Base-by-base conservation (phyloP, 2,888 invertebrate species). In the Drosophila birchii region DNA sequence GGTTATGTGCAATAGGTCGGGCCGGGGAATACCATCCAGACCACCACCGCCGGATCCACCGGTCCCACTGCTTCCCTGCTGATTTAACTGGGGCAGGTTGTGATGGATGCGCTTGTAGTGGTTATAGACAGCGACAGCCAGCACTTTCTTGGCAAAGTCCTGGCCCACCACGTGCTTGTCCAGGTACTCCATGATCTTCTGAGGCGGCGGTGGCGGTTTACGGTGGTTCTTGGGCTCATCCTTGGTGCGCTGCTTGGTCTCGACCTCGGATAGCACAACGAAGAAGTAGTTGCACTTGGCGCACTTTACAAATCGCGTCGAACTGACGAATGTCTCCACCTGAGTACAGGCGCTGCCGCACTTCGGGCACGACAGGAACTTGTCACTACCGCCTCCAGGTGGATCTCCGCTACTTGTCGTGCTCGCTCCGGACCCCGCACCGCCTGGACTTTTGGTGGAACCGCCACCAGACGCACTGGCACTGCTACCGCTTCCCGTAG, bases 251-350 rank as follows among this genome's bases (percentile, higher is more conserved):
- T 96, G 96, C 93, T 98, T 97, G 32, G 97, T 96, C 93, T 98
- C 98, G 41, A 97, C 95, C 90, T 98, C 98, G 80, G 98, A 98
- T 74, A 98, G 94, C 29, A 99, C 98, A 39, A 98, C 98, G 92
- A 98, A 99, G 94, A 99, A 98, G 92, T 98, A 98, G 93, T 98
- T 98, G 91, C 99, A 99, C 92, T 98, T 98, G 93, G 98, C 98
- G 93, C 99, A 99, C 93, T 98, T 98, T 41, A 99, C 98, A 93
- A 99, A 99, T 81, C 98, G 95, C 49, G 98, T 98, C 57, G 98
- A 98, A 94, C 98, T 97, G 86, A 98, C 98, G 93, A 98, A 98
- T 5, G 98, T 98, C 93, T 98, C 98, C 69, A 98, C 98, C 93
- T 98, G 98, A 3, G 98, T 97, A 93, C 98, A 98, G n/a, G 98